These are phyloP conservation scores for Iguana delicatissima DNA, from an alignment of 2,797 vertebrate genomes.

Conservation along the genomic window DNA sequence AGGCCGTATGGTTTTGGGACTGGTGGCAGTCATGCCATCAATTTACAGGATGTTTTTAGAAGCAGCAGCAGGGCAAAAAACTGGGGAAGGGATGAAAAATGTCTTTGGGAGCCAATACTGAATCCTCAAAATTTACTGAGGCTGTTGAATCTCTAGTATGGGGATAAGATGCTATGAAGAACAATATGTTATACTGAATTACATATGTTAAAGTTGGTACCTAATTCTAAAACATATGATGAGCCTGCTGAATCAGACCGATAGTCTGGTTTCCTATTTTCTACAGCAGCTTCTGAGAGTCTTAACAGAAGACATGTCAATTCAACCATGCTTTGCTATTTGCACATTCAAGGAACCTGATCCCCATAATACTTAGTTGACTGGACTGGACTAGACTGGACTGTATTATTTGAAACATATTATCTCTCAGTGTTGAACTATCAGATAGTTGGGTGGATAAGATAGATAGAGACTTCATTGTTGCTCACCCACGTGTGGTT, in stretches of 20 bases:
- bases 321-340: not conserved
- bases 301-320: not conserved
- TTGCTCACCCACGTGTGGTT: not conserved
- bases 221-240: not conserved
- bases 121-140: too few relatives aligned
- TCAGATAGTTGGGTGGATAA: too few relatives aligned
- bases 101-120: too few relatives aligned
- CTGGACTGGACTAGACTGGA: not conserved
- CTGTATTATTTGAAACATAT: not conserved
- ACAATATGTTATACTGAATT: not conserved
- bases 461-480: not conserved
- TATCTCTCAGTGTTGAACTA: not conserved
- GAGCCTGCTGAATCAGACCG: not conserved
- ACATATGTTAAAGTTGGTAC: not conserved
- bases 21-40: not conserved
- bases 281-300: not conserved
- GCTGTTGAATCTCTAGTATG: not conserved
- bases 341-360: not conserved
- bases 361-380: not conserved
- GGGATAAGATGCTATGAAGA: not conserved
- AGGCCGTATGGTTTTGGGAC: too few relatives aligned
- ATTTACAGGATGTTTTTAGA: not conserved
- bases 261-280: not conserved
- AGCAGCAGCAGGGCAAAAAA: not conserved
- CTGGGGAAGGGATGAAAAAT: too few relatives aligned